Evolutionary conservation across 1,140 invertebrate genomes (phyloP).

Genomic region (Zaprionus tsacasi): DNA sequence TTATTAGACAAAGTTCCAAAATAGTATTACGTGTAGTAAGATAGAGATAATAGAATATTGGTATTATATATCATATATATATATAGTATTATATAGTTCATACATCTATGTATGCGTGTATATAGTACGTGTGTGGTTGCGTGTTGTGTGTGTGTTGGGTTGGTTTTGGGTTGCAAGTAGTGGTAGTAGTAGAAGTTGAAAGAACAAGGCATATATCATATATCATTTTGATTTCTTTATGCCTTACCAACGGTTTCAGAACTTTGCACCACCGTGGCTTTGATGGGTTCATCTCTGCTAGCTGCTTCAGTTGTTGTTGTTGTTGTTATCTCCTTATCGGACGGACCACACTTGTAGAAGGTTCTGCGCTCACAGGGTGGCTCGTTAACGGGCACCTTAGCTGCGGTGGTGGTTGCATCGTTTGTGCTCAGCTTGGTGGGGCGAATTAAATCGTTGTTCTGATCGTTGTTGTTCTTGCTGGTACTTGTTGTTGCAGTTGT

Average conservation of each 20-base stretch:
- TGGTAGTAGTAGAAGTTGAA: constrained; percentile 20
- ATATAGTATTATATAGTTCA: constrained; percentile 1
- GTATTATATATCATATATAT: constrained; percentile 6
- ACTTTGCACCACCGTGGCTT: constrained; percentile 45
- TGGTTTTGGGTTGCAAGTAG: constrained; percentile 17
- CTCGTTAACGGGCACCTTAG: constrained; percentile 43
- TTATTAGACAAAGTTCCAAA: constrained; percentile 52
- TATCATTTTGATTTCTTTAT: constrained; percentile 13
- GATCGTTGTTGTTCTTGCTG: constrained; percentile 50
- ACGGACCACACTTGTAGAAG: constrained; percentile 75
- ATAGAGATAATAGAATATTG: constrained; percentile 24
- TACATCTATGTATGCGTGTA: background rate
- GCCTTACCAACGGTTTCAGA: constrained; percentile 59
- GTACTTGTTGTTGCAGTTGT: constrained; percentile 38
- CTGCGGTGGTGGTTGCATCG: constrained; percentile 43
- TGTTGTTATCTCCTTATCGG: constrained; percentile 38
- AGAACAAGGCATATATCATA: constrained; percentile 17
- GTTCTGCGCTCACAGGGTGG: constrained; percentile 64
- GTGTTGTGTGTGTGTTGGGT: constrained; percentile 16
- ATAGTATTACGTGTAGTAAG: constrained; percentile 42
- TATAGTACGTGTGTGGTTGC: constrained; percentile 12
- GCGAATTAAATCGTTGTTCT: constrained; percentile 41
- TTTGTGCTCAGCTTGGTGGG: constrained; percentile 63
- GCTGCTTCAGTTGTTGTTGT: background rate
- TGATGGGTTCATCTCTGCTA: background rate